Conservation (phyloP, 2,888 invertebrate species). For the Apantesis nais region DNA sequence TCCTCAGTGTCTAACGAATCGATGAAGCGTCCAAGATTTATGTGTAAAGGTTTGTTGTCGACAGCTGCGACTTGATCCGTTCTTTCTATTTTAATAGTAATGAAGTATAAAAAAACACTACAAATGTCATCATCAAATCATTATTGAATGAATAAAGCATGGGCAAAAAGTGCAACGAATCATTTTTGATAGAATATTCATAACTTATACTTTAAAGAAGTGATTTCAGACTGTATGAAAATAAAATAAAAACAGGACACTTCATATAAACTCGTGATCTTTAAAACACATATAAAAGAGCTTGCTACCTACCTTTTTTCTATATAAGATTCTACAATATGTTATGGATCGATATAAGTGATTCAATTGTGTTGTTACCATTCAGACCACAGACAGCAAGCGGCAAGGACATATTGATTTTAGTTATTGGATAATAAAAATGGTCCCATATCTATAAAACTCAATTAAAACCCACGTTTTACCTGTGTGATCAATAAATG, state of each 20-base stretch:
- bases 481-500: not conserved
- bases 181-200: not conserved
- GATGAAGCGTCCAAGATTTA: constrained; percentile 32
- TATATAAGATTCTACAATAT: not conserved
- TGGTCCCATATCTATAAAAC: too few species aligned
- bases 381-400: not conserved
- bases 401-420: constrained; percentile 12
- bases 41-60: constrained; percentile 13
- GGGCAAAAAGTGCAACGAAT: not conserved
- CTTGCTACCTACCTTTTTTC: not conserved
- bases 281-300: not conserved
- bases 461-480: not conserved
- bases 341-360: not conserved
- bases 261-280: not conserved
- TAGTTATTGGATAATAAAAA: not conserved
- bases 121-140: too few species aligned
- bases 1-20: too few species aligned
- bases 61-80: constrained; percentile 5
- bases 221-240: not conserved
- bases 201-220: not conserved
- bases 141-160: too few species aligned
- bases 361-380: not conserved
- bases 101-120: not conserved
- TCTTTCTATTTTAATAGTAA: not conserved
- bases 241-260: not conserved